A percentile compares a stretch with the other conserved stretches of the same genome.
phyloP scores from a whole-genome alignment of 1,140 invertebrate genomes.

The Bombus waltoni region DNA sequence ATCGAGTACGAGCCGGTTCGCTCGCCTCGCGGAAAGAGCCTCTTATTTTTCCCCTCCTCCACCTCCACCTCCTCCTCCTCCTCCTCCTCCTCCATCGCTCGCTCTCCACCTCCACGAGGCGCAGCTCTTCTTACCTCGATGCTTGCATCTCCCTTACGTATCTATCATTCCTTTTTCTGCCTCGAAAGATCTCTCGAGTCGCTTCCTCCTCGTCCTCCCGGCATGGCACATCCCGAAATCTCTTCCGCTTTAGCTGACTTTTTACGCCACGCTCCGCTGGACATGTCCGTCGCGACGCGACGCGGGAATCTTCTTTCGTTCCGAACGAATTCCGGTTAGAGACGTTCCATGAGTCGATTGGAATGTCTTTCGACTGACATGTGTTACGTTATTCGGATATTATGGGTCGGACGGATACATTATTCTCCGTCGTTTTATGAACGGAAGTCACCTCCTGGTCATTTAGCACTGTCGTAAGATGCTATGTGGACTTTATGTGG shows the following conservation, averaged over 20 bases:
- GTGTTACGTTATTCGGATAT: neutral
- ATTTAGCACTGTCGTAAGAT: neutral
- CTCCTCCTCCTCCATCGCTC: neutral
- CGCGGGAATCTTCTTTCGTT: conserved; percentile 3
- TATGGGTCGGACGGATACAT: neutral
- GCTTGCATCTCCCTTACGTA: conserved; percentile 38
- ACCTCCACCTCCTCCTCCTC: conserved; percentile 16
- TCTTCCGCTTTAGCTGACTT: conserved; percentile 27
- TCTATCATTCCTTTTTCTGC: conserved; percentile 44
- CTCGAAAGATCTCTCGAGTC: conserved; percentile 6
- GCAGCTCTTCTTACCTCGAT: conserved; percentile 6
- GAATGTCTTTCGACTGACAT: neutral
- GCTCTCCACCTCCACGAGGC: conserved; percentile 15
- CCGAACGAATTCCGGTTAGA: conserved; percentile 18
- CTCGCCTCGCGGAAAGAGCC: conserved; percentile 63
- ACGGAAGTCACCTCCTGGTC: neutral
- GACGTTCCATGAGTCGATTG: neutral
- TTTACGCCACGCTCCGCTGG: neutral
- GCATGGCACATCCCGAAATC: conserved; percentile 12
- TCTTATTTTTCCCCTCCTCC: conserved; percentile 24
- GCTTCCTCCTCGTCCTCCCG: conserved; percentile 21
- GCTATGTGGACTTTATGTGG: neutral
- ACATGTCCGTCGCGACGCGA: conserved; percentile 7
- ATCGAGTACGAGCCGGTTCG: conserved; percentile 64
- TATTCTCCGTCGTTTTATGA: neutral